phyloP scores from a whole-genome alignment of 2,113 vertebrate species.

The Alethe castanea region DNA sequence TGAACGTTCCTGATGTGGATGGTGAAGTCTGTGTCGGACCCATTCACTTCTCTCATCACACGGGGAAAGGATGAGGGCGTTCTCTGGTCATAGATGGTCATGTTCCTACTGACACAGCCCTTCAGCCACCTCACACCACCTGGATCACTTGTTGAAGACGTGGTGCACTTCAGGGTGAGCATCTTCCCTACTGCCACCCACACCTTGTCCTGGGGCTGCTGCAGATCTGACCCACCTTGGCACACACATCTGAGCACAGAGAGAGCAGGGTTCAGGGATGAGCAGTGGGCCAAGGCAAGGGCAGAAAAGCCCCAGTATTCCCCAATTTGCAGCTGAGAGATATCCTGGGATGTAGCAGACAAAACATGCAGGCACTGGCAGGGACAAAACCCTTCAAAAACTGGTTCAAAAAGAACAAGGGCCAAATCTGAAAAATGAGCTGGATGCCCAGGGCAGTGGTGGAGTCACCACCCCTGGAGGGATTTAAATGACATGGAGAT shows the following conservation, averaged over 20 bases:
- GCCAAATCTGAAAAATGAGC: background rate
- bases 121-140: slow-evolving; percentile 32
- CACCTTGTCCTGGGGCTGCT: background rate
- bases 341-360: background rate
- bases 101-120: background rate
- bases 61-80: too few relatives aligned
- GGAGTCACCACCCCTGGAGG: background rate
- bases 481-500: background rate
- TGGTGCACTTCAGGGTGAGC: background rate
- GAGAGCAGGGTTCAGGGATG: background rate
- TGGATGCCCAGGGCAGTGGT: background rate
- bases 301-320: background rate
- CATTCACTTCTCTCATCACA: rapidly evolving
- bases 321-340: background rate
- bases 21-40: background rate
- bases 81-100: background rate
- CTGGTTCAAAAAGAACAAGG: rapidly evolving
- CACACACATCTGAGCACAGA: background rate
- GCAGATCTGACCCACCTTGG: background rate
- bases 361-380: background rate
- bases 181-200: rapidly evolving
- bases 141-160: rapidly evolving
- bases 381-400: background rate
- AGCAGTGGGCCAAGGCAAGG: rapidly evolving
- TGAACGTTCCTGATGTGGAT: background rate